Evolutionary conservation across 1,140 invertebrate genomes (phyloP).

Genomic region (Drosophila pandora): DNA sequence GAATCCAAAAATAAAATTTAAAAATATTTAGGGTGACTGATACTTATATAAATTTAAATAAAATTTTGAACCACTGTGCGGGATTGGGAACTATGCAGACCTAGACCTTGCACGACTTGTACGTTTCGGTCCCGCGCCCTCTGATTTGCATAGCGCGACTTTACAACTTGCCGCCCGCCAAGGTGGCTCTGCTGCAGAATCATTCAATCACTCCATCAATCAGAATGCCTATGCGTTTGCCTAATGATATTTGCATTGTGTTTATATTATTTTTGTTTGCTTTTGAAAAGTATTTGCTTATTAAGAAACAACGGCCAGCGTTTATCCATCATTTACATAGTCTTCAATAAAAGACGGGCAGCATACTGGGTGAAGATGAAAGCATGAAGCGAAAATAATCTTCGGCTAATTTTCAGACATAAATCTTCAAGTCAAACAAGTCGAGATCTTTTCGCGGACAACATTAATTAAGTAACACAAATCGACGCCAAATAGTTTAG

Average conservation of each 20-base stretch:
- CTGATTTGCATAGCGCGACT: constrained; percentile 46
- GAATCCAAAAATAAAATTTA: too few relatives aligned
- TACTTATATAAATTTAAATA: too few relatives aligned
- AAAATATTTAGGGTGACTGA: too few relatives aligned
- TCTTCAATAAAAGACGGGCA: constrained; percentile 5
- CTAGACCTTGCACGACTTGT: constrained; percentile 71
- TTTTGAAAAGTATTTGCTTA: constrained; percentile 45
- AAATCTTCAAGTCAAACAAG: constrained; percentile 59
- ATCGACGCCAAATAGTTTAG: constrained; percentile 62
- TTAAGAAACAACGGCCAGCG: constrained; percentile 33
- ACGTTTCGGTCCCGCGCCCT: constrained; percentile 36
- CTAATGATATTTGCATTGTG: constrained; percentile 47
- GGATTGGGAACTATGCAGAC: constrained; percentile 34
- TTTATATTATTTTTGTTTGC: constrained; percentile 1
- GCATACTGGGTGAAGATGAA: constrained; percentile 11
- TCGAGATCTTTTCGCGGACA: constrained; percentile 48
- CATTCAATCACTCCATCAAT: constrained; percentile 64
- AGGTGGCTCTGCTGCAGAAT: constrained; percentile 49
- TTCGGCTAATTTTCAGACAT: constrained; percentile 39
- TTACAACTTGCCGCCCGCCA: constrained; percentile 55
- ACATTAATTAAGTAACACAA: constrained; percentile 68
- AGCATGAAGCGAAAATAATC: constrained; percentile 47
- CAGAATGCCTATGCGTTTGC: constrained; percentile 45
- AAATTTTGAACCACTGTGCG: constrained; percentile 45
- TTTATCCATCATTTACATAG: constrained; percentile 35